A percentile compares a stretch with the other conserved stretches of the same genome.
These are phyloP conservation scores for Ictalurus furcatus DNA, from an alignment of 2,113 vertebrate genomes.

Conservation along the genomic window DNA sequence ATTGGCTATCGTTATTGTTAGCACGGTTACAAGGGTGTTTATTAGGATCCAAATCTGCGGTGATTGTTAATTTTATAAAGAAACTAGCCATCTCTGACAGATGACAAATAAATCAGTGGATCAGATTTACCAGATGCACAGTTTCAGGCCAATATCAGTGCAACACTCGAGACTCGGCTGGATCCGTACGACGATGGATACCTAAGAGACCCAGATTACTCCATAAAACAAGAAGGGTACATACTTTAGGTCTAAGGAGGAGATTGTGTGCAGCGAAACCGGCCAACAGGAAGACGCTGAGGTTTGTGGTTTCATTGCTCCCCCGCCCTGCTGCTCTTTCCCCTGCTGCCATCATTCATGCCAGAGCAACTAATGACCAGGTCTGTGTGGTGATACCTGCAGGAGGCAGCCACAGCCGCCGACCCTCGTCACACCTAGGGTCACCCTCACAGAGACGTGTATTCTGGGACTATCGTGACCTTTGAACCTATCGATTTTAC, in stretches of 20 bases:
- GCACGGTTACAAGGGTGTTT: neutral
- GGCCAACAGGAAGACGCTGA: conserved; percentile 4
- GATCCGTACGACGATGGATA: neutral
- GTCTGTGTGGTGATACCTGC: conserved; percentile 31
- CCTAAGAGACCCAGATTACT: neutral
- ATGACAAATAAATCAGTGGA: neutral
- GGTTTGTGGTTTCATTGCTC: conserved; percentile 11
- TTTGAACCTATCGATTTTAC: conserved; percentile 19
- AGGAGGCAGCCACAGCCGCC: conserved; percentile 16
- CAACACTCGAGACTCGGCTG: neutral
- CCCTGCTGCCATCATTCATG: conserved; percentile 53
- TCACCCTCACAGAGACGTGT: conserved; percentile 18
- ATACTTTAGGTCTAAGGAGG: conserved; percentile 11
- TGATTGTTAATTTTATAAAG: too few species aligned
- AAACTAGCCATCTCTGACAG: neutral
- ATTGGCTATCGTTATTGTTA: neutral
- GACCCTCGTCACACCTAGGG: conserved; percentile 28
- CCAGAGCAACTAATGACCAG: conserved; percentile 41
- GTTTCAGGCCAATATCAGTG: too few species aligned
- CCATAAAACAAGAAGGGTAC: neutral
- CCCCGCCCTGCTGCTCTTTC: conserved; percentile 5
- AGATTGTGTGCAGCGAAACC: neutral
- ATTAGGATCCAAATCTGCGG: neutral
- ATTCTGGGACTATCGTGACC: conserved; percentile 27
- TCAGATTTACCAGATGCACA: neutral